Evolutionary conservation across 2,113 vertebrate genomes (phyloP).

Genomic region (Dipodomys ordii): DNA sequence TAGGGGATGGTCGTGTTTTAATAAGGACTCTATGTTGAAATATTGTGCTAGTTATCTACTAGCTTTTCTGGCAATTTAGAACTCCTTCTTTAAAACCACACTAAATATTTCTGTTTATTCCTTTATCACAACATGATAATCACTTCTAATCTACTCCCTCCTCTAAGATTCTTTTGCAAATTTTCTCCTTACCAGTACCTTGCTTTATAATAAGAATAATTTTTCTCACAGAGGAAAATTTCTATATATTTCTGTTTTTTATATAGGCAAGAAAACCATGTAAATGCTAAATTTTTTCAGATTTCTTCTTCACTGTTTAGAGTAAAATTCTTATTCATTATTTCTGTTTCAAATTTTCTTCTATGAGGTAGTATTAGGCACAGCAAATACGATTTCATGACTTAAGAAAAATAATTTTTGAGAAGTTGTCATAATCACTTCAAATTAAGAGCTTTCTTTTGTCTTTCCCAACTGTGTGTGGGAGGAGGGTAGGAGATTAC

Average conservation of each 20-base stretch:
- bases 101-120: not conserved
- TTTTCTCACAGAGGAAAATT: not conserved
- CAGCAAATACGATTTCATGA: not conserved
- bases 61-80: not conserved
- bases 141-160: not conserved
- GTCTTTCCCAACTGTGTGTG: conserved; percentile 50
- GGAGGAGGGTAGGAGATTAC: no score
- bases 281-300: not conserved
- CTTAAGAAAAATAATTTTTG: not conserved
- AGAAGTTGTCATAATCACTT: not conserved
- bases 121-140: not conserved
- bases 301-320: no score
- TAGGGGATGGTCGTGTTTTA: conserved; percentile 68
- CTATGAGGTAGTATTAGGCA: not conserved
- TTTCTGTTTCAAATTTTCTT: not conserved
- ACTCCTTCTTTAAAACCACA: not conserved
- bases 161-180: not conserved
- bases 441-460: conserved; percentile 12
- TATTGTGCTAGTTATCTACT: not conserved
- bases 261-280: not conserved
- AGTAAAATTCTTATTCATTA: not conserved
- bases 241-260: not conserved
- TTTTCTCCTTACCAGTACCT: not conserved
- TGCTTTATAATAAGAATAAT: not conserved
- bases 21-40: conserved; percentile 55